A percentile compares a stretch with the other conserved stretches of the same genome.
phyloP scores from a whole-genome alignment of 1,140 invertebrate genomes.

The Drosophila takahashii region DNA sequence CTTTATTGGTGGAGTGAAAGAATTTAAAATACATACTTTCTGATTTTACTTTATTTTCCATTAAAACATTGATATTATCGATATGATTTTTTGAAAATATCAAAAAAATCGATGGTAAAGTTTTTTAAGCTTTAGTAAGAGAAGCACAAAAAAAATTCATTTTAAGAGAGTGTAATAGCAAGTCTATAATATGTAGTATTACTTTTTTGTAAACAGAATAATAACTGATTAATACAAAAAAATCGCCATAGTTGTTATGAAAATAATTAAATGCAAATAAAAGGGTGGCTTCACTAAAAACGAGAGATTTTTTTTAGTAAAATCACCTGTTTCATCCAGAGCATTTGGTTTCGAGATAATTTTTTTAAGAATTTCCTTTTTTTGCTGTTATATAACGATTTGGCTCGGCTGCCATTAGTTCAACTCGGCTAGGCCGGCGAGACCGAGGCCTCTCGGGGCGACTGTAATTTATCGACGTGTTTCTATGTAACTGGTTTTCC shows the following conservation, averaged over 20 bases:
- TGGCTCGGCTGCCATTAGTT: constrained; percentile 58
- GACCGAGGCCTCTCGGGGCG: constrained; percentile 31
- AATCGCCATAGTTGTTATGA: neutral
- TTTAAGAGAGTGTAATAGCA: neutral
- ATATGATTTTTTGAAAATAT: no score
- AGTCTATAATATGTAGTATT: neutral
- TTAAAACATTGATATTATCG: neutral
- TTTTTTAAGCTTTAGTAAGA: no score
- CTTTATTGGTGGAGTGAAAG: no score
- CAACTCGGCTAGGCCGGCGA: constrained; percentile 52
- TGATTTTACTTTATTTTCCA: neutral
- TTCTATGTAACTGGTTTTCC: constrained; percentile 64
- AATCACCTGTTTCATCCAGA: neutral
- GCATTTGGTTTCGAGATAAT: constrained; percentile 1
- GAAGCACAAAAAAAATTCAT: neutral
- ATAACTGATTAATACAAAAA: neutral
- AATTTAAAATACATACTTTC: no score
- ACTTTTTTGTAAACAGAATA: neutral
- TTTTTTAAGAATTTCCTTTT: constrained; percentile 21
- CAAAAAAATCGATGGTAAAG: no score
- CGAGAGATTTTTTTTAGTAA: neutral
- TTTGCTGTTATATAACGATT: constrained; percentile 25
- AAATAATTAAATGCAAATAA: constrained; percentile 10
- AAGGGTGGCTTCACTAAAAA: neutral
- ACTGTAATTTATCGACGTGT: constrained; percentile 74